Evolutionary conservation across 1,140 invertebrate species (phyloP).

Genomic region (Sarcophaga bullata): DNA sequence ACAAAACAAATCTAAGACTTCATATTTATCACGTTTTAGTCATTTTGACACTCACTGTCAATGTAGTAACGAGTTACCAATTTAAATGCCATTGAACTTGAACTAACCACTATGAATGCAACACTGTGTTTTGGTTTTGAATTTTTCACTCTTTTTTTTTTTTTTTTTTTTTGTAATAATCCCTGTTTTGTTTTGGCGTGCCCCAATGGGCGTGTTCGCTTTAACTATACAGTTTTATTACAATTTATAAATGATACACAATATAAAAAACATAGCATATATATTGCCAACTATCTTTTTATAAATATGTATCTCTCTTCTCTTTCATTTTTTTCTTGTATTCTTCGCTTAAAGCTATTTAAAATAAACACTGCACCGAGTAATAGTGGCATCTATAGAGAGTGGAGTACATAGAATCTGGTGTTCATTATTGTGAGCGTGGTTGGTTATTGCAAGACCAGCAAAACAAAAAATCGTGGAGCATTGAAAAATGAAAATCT

Average conservation of each 20-base stretch:
- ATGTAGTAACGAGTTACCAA: not conserved
- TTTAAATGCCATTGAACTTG: constrained; percentile 16
- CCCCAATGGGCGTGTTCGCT: too few relatives aligned
- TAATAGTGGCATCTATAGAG: not conserved
- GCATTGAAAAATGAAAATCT: not conserved
- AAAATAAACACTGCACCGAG: not conserved
- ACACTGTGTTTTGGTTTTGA: not conserved
- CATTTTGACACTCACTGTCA: too few relatives aligned
- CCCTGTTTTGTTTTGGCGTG: not conserved
- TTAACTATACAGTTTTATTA: not conserved
- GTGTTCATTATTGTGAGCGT: not conserved
- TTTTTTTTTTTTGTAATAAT: not conserved
- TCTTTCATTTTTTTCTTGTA: not conserved
- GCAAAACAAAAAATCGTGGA: too few relatives aligned
- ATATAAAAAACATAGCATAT: too few relatives aligned
- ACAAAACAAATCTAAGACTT: too few relatives aligned
- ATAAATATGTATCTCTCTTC: too few relatives aligned
- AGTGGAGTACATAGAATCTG: not conserved
- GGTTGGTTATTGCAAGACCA: not conserved
- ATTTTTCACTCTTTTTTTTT: too few relatives aligned
- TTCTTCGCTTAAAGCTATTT: not conserved
- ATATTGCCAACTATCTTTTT: too few relatives aligned
- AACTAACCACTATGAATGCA: constrained; percentile 11
- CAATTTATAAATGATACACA: not conserved
- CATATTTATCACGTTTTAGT: too few relatives aligned